Evolutionary conservation across 1,140 invertebrate genomes (phyloP), one percentile per base, ranked within the genome.

Genomic region (Polypedilum vanderplanki): DNA sequence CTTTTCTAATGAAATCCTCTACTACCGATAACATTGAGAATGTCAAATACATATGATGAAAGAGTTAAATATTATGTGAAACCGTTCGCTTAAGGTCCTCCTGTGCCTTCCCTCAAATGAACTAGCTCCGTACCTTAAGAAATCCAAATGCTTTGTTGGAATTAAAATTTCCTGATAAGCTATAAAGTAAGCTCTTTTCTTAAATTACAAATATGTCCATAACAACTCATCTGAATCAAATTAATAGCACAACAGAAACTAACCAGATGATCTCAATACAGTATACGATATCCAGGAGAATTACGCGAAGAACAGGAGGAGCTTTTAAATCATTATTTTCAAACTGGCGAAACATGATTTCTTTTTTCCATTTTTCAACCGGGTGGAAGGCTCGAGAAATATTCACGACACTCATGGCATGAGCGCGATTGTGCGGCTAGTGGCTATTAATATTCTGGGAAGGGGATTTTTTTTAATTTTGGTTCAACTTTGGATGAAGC

Each of bases 401-500:
- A 20, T 10, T 9, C 8, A 22, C 7, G 18, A 20, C 18, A 12
- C n/a, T 70, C 65, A 70, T 7, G 65, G 20, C 20, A 17, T n/a
- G n/a, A n/a, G n/a, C n/a, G n/a, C n/a, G 65, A 7, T 4, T 22
- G 1, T 17, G n/a, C n/a, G n/a, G n/a, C 65, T 1, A 10, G n/a
- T 10, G 65, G 65, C 3, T 70, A 70, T 10, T 70, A n/a, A 70
- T 70, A 9, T 70, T 22, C n/a, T n/a, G n/a, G n/a, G 78, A 78
- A 24, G 77, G 76, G 41, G n/a, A n/a, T n/a, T n/a, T n/a, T 78
- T 78, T 41, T 24, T 78, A 33, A n/a, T n/a, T n/a, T 40, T 74
- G 0, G 41, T 78, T 15, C 78, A 78, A 73, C 77, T 1, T 76
- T 78, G 8, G 64, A 74, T 5, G 75, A 75, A 65, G 41, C 76